Evolutionary conservation across 1,140 invertebrate genomes (phyloP), one percentile per base, ranked within the genome.

Genomic region (Conus ventricosus): DNA sequence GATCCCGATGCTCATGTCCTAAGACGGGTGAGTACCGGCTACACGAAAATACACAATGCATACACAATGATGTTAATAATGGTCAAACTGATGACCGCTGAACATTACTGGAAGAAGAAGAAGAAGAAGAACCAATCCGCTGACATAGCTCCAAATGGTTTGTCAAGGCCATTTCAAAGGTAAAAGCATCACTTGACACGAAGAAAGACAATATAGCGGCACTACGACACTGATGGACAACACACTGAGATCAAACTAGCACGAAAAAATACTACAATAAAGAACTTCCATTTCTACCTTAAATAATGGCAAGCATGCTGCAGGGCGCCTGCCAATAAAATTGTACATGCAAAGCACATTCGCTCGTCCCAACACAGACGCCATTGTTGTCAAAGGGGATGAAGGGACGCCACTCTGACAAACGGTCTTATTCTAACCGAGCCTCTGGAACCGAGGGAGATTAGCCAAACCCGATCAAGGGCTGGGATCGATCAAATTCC

Each of bases 301-400:
- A 7, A 78, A 55, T 3, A 87, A 11, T 15, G 85, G 75, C 71
- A 87, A 87, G 17, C 71, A 87, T 25, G 25, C 1, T 6, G n/a
- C 85, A n/a, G 85, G 54, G 0, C 39, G 71, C 53, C 25, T 57
- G n/a, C 75, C n/a, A 55, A 57, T 15, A 27, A 87, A 4, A 23
- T 80, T 87, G 60, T 0, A 87, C 8, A 54, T n/a, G 5, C 75
- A 54, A 10, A 87, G 75, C n/a, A 54, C 75, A 57, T 20, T 23
- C 27, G 27, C 39, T 75, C 84, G 55, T 20, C 25, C 13, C 0
- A 87, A 57, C 39, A 51, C 71, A 57, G 60, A 78, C 85, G 85
- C 85, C 85, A 87, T 87, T 78, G 85, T 80, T 87, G 85, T 57
- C 51, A 17, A 54, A 76, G 85, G 51, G 23, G 1, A 39, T 7